Conservation (phyloP, 2,797 vertebrate genomes). For the Sandelia bainsii region DNA sequence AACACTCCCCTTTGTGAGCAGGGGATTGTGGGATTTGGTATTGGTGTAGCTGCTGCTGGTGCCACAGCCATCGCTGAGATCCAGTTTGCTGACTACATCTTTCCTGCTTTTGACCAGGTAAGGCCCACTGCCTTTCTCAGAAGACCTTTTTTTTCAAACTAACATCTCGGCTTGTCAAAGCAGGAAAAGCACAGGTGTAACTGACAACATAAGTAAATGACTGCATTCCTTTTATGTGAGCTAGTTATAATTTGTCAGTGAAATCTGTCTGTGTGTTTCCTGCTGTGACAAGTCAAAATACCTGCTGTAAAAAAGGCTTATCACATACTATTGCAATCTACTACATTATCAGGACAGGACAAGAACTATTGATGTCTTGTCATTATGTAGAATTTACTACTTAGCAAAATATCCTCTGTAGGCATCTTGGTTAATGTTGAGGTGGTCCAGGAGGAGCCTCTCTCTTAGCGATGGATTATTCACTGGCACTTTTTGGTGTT, state of each 20-base stretch:
- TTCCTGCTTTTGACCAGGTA: conserved; percentile 98
- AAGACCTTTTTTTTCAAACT: background rate
- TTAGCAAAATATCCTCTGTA: background rate
- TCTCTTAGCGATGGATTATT: background rate
- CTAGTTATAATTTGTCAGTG: background rate
- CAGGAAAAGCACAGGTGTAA: conserved; percentile 1
- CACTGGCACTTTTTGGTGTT: background rate
- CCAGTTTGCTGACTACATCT: conserved; percentile 99
- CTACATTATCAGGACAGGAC: background rate
- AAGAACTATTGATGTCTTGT: background rate
- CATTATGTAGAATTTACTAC: background rate
- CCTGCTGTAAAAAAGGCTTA: background rate
- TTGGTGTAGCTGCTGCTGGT: conserved; percentile 92
- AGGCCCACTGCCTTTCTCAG: background rate
- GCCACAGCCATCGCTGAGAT: conserved; percentile 98
- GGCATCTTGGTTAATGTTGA: background rate
- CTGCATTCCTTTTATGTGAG: background rate
- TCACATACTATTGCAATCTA: background rate
- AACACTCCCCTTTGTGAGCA: conserved; percentile 99
- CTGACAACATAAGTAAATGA: background rate
- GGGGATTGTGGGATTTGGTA: conserved; percentile 98
- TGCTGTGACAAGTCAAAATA: background rate
- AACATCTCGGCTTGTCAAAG: background rate
- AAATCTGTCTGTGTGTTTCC: conserved; percentile 1
- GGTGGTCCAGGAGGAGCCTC: background rate